Percentiles rank a stretch among this genome's conserved stretches.
Evolutionary conservation across 2,888 invertebrate genomes (phyloP).

Genomic region (Idaea straminata): DNA sequence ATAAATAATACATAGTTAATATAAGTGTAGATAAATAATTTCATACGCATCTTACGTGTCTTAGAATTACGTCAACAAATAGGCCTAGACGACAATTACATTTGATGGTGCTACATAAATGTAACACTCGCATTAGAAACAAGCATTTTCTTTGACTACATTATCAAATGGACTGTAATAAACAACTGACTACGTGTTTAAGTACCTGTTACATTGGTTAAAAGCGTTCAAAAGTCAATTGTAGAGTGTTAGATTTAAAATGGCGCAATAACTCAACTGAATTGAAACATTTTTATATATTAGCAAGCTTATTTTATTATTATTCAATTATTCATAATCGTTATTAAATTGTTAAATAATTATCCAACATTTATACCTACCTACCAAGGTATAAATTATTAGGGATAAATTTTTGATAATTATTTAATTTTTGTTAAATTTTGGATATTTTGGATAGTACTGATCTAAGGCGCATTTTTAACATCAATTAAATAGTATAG

Average conservation of each 20-base stretch:
- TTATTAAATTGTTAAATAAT: no score
- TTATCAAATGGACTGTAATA: background rate
- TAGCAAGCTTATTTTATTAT: no score
- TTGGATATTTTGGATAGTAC: no score
- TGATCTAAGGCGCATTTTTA: no score
- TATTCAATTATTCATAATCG: no score
- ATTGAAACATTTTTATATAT: background rate
- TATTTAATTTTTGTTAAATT: no score
- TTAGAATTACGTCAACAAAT: background rate
- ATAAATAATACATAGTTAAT: no score
- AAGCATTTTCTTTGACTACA: background rate
- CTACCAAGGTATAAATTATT: no score
- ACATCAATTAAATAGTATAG: no score
- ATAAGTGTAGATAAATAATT: no score
- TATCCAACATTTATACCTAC: no score
- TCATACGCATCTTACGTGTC: background rate
- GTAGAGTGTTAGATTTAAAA: background rate
- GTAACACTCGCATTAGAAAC: background rate
- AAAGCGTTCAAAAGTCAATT: background rate
- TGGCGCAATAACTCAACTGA: background rate
- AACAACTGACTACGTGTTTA: background rate
- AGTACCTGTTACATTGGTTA: background rate
- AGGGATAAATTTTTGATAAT: no score
- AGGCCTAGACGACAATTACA: background rate
- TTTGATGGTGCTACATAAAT: constrained; percentile 1